Evolutionary conservation across 2,797 vertebrate genomes (phyloP).

Genomic region (Amblyraja radiata): DNA sequence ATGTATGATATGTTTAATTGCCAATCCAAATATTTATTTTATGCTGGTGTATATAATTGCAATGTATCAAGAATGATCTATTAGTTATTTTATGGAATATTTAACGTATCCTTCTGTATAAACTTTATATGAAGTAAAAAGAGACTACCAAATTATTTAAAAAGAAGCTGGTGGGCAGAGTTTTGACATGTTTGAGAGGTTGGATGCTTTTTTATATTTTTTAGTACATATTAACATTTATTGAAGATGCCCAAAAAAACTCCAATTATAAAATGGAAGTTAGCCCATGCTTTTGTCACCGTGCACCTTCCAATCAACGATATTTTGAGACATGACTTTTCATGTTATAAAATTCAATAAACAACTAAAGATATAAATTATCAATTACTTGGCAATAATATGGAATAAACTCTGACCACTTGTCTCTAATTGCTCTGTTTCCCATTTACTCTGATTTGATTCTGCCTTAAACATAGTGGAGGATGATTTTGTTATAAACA

Average conservation of each 20-base stretch:
- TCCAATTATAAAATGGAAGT: conserved; percentile 8
- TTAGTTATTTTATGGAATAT: conserved; percentile 1
- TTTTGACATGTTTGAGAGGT: not conserved
- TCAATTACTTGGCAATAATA: not conserved
- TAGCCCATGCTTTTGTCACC: not conserved
- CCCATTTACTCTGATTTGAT: not conserved
- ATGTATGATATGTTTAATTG: not conserved
- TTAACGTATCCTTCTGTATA: not conserved
- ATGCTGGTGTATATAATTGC: not conserved
- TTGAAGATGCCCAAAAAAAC: not conserved
- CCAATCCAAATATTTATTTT: not conserved
- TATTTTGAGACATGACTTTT: not conserved
- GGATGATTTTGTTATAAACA: not conserved
- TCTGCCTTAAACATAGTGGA: not conserved
- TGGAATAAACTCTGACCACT: not conserved
- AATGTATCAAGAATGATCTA: conserved; percentile 4
- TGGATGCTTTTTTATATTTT: not conserved
- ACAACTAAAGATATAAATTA: not conserved
- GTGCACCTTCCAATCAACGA: not conserved
- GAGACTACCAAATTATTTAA: not conserved
- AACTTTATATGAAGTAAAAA: not conserved
- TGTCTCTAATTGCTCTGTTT: not conserved
- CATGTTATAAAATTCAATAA: not conserved
- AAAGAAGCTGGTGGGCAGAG: not conserved
- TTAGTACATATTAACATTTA: not conserved